phyloP scores from a whole-genome alignment of 2,888 invertebrate species.

The Pammene aurita region DNA sequence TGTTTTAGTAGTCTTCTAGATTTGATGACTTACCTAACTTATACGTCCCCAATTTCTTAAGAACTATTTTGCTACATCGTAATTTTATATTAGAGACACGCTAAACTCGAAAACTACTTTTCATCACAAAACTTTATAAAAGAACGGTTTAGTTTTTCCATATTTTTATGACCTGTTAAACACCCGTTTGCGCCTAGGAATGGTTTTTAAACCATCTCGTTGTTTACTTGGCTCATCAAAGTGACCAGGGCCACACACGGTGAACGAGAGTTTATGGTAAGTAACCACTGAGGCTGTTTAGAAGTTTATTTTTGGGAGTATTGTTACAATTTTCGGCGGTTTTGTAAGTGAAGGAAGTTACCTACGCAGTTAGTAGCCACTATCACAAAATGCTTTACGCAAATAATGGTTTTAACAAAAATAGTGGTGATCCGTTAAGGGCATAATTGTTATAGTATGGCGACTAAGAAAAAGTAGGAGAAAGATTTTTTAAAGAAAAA shows the following conservation, averaged over 20 bases:
- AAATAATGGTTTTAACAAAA: too few relatives aligned
- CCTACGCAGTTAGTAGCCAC: too few relatives aligned
- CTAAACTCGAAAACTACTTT: background rate
- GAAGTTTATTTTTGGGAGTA: slow-evolving; percentile 26
- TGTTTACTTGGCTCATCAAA: slow-evolving; percentile 40
- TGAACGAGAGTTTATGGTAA: slow-evolving; percentile 23
- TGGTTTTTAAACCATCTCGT: slow-evolving; percentile 34
- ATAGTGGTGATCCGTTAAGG: too few relatives aligned
- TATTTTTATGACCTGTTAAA: slow-evolving; percentile 42
- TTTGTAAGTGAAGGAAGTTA: slow-evolving; percentile 5
- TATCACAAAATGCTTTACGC: background rate
- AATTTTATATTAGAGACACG: background rate
- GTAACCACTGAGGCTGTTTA: slow-evolving; percentile 23
- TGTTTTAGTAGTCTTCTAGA: too few relatives aligned
- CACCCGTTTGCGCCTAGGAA: slow-evolving; percentile 32
- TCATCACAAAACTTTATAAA: background rate
- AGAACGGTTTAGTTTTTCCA: slow-evolving; percentile 15
- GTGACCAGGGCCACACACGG: slow-evolving; percentile 40
- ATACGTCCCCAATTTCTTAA: too few relatives aligned
- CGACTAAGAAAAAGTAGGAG: too few relatives aligned
- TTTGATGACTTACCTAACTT: too few relatives aligned
- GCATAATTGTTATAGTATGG: too few relatives aligned
- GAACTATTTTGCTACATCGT: too few relatives aligned
- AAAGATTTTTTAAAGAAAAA: too few relatives aligned
- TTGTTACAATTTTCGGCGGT: slow-evolving; percentile 24